Percentiles rank a stretch among this genome's conserved stretches.
Conservation (phyloP, 2,113 vertebrate genomes). For the Craseonycteris thonglongyai region DNA sequence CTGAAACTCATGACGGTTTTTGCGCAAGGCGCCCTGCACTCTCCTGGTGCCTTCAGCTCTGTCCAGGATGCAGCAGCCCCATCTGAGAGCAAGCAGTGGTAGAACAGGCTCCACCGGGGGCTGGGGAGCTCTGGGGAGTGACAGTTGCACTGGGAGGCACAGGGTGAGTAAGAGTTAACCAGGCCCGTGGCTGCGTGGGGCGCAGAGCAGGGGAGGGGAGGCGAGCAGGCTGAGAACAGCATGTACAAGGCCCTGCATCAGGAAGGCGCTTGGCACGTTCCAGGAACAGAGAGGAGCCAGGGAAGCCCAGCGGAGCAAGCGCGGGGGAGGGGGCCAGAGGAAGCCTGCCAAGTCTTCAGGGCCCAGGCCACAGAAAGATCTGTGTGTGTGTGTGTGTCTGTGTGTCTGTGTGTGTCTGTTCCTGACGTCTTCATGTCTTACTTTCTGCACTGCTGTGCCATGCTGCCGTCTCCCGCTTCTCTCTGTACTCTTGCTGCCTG, state of each 20-base stretch:
- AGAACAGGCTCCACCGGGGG: background rate
- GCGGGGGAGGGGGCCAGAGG: conserved; percentile 16
- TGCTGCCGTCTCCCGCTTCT: background rate
- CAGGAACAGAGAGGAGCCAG: conserved; percentile 50
- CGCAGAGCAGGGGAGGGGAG: background rate
- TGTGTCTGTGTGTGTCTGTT: background rate
- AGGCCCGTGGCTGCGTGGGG: background rate
- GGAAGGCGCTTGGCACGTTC: conserved; percentile 69
- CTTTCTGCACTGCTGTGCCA: background rate
- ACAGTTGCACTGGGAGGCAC: background rate
- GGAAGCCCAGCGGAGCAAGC: conserved; percentile 29
- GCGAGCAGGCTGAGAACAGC: conserved; percentile 49
- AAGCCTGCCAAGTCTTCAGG: conserved; percentile 4
- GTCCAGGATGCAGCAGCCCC: background rate
- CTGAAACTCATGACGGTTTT: background rate
- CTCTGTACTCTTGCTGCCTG: background rate
- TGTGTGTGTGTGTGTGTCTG: background rate
- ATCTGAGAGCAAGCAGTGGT: background rate
- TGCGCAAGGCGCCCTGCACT: background rate
- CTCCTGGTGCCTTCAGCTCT: background rate
- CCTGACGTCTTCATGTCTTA: background rate
- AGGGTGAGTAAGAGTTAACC: conserved; percentile 51
- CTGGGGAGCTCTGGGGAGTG: background rate
- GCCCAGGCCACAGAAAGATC: background rate
- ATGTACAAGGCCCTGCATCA: conserved; percentile 50